Evolutionary conservation across 2,888 invertebrate genomes (phyloP), one percentile per base, ranked within the genome.

Genomic region (Caenorhabditis becei): DNA sequence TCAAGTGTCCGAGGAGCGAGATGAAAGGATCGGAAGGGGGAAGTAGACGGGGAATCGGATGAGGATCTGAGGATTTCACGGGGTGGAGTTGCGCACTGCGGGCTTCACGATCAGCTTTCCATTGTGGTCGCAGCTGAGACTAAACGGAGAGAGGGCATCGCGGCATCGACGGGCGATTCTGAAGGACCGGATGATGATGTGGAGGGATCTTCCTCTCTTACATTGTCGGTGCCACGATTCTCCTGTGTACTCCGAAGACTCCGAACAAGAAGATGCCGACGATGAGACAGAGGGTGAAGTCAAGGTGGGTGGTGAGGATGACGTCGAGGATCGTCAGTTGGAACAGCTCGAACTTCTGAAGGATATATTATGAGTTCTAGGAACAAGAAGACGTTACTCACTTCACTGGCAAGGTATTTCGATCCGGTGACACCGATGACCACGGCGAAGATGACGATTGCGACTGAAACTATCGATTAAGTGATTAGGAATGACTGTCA

Each of bases 141-240:
- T 89, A 83, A 89, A 89, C 67, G 86, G 87, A 44, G 84, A 81
- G n/a, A 89, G 82, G 4, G 89, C 89, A 41, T 82, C 87, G n/a
- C 89, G 82, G 67, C 89, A 89, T 44, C 89, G 74, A 14, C 85
- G 72, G 23, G 89, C 89, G 53, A 90, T 83, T 77, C 89, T 89
- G 82, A 75, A 89, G 88, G 20, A n/a, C 4, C 20, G 1, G 20
- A 24, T 53, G 8, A 26, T 8, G 14, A 14, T 53, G 24, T 11
- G 51, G 24, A 49, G n/a, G 18, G n/a, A n/a, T n/a, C n/a, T 24
- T 23, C 11, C n/a, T n/a, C 26, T 20, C 84, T 83, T 89, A 92
- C 92, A 97, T 97, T 87, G 96, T 96, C 0, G 97, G 97, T 4
- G 97, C 97, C 83, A 98, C 96, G 14, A 98, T 97, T 91, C 96